A percentile compares a stretch with the other conserved stretches of the same genome.
phyloP scores from a whole-genome alignment of 1,140 invertebrate species.

The Achatina immaculata region DNA sequence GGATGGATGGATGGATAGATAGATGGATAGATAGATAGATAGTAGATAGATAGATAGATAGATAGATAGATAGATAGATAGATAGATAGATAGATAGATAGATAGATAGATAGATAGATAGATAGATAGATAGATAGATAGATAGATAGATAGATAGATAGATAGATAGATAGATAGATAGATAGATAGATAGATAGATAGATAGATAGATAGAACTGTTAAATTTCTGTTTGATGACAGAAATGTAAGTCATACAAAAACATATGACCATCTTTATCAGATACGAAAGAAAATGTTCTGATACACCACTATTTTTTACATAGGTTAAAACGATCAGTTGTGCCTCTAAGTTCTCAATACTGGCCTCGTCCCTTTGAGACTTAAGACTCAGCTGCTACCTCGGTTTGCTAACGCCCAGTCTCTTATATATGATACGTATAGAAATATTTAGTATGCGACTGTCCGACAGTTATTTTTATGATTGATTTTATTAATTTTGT shows the following conservation, averaged over 20 bases:
- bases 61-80: constrained; percentile 4
- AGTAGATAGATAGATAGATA: background rate
- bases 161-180: constrained; percentile 4
- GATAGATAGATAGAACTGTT: background rate
- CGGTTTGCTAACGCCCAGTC: too few relatives aligned
- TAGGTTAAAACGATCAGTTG: too few relatives aligned
- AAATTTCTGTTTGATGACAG: background rate
- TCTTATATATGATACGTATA: too few relatives aligned
- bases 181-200: constrained; percentile 4
- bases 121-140: constrained; percentile 4
- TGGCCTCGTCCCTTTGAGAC: too few relatives aligned
- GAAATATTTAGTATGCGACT: too few relatives aligned
- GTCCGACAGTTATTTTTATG: too few relatives aligned
- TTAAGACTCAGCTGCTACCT: too few relatives aligned
- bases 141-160: constrained; percentile 4
- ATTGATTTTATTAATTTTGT: too few relatives aligned
- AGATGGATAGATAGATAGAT: too few relatives aligned
- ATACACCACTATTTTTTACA: too few relatives aligned
- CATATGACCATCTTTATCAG: background rate
- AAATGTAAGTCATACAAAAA: background rate
- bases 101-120: constrained; percentile 4
- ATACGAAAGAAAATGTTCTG: background rate
- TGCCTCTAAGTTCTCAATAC: too few relatives aligned
- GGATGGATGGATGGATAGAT: too few relatives aligned
- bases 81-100: constrained; percentile 4